Base-by-base conservation (phyloP, 1,140 invertebrate species). In the Eciton burchellii region DNA sequence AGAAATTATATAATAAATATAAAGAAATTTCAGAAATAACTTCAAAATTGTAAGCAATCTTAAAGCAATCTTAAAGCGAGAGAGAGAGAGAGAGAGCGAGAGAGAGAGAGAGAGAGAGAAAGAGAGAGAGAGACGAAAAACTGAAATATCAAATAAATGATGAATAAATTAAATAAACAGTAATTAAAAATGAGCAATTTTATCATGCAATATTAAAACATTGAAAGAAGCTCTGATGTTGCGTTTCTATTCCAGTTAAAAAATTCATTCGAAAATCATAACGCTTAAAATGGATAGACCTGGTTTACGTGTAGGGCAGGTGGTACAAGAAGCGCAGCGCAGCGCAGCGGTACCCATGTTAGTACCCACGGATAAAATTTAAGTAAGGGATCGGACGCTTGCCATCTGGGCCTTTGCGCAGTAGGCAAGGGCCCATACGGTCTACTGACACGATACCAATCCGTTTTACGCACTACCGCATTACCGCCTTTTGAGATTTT, bases 361-460 rank as follows among this genome's bases (percentile, higher is more conserved):
- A 88, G 84, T 85, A 90, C 52, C 86, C 85, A 88, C 79, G 86
- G 87, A 90, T 89, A 85, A 91, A 92, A 91, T 91, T 92, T 91
- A 89, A 91, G 84, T 87, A 84, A 89, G 88, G 87, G 88, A 88
- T 83, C 83, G 88, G 66, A 59, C 91, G 91, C 91, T 92, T 92
- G 89, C 91, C 91, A 92, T 92, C 91, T 92, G 91, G 91, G 90
- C 85, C 74, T 82, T 81, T 76, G 59, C 72, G 60, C 85, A 73
- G 57, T 62, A 76, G 83, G 88, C 84, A 84, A 83, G 84, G 35
- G 85, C 86, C 84, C 88, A 90, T 91, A 89, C 91, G 89, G 88
- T 87, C 79, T 83, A 82, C 84, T 54, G 84, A 65, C 43, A 21
- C 65, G 82, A 26, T 35, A 49, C 45, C 68, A 62, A 49, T 76